Evolutionary conservation across 2,888 invertebrate species (phyloP), one percentile per base, ranked within the genome.

Genomic region (Aleiodes leptofemur): DNA sequence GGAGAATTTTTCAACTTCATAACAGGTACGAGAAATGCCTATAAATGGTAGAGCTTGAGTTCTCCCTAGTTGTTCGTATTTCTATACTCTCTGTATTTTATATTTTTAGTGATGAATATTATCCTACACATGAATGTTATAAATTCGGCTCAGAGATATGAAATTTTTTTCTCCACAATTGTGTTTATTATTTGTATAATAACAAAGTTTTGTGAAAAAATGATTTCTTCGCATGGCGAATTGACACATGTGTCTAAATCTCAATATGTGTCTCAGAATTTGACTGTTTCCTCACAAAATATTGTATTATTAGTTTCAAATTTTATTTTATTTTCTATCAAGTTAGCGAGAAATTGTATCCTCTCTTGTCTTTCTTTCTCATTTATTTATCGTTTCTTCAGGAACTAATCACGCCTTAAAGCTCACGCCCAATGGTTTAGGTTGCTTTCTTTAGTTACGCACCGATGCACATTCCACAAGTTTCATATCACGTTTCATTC

Each of bases 11-110:
- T 53, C 38, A 31, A 29, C 69, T 38, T 61, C 48, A 53, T 14
- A 14, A 66, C 74, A 74, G 74, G 74, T 74, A 74, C 43, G 74
- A 74, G 69, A 74, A 43, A 59, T 69, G 43, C 38, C 61, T 50
- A 73, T 57, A 55, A 61, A 61, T 69, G 57, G 61, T 74, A 51
- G 55, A 69, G 43, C 68, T 48, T 56, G 64, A 48, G 34, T 43
- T 64, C 34, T 64, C 34, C 43, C 64, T 64, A 64, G 64, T 64
- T 61, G 38, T 61, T 43, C 23, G 64, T 64, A 14, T 16, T 16
- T 11, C 43, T 48, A 43, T 64, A 16, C 8, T 13, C 16, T 43
- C 61, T 61, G 43, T 43, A 23, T 64, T 38, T 6, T 14, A 16
- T 43, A 23, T 59, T 14, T 43, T 9, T 48, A 38, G n/a, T 3